Conservation (phyloP, 1,140 invertebrate species). For the Saccostrea cuccullata region DNA sequence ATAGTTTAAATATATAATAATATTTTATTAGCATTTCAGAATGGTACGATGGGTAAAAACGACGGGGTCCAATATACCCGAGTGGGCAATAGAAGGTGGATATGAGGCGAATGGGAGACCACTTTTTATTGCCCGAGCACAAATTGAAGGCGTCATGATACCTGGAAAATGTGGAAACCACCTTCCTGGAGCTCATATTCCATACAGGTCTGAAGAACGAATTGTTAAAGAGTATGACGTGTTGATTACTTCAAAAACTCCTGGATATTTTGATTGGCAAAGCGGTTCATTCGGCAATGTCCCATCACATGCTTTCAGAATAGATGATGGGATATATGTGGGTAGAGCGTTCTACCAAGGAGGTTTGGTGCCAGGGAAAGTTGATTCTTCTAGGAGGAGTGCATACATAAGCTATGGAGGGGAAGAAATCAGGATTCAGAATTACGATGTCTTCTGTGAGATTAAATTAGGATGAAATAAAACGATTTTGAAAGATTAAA, state of each 20-base stretch:
- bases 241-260: not conserved
- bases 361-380: not conserved
- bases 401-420: not conserved
- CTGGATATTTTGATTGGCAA: not conserved
- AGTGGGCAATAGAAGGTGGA: not conserved
- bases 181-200: slow-evolving; percentile 15
- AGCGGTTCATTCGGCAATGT: not conserved
- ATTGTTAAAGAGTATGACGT: not conserved
- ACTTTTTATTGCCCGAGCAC: slow-evolving; percentile 26
- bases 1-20: too few species aligned
- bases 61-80: not conserved
- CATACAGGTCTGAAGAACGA: slow-evolving; percentile 2
- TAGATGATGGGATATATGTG: not conserved
- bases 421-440: not conserved
- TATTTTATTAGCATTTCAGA: not conserved
- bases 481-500: too few species aligned
- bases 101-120: slow-evolving; percentile 5
- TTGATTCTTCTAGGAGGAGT: not conserved
- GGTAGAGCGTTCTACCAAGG: not conserved
- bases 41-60: not conserved
- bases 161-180: slow-evolving; percentile 36
- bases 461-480: not conserved
- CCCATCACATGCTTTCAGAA: not conserved
- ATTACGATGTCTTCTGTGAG: not conserved
- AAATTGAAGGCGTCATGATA: not conserved